phyloP scores from a whole-genome alignment of 2,113 vertebrate genomes.

The Phoxinus phoxinus region DNA sequence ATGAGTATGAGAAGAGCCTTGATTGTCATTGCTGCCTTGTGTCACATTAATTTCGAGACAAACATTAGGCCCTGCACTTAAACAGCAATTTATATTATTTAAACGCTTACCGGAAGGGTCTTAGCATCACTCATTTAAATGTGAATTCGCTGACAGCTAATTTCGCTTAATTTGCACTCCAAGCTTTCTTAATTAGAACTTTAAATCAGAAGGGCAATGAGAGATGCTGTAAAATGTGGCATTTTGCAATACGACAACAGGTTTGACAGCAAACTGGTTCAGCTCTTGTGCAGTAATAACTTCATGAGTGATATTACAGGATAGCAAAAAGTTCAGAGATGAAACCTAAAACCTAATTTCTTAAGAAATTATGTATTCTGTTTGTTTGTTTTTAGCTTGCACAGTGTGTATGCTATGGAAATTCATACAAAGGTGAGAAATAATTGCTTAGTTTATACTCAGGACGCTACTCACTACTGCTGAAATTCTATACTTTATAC shows the following conservation, averaged over 20 bases:
- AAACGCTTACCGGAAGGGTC: slow-evolving; percentile 92
- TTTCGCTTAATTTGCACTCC: slow-evolving; percentile 94
- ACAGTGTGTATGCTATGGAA: neutral
- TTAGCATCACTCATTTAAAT: slow-evolving; percentile 98
- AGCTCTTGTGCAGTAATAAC: slow-evolving; percentile 68
- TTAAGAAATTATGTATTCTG: too few relatives aligned
- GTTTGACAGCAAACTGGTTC: slow-evolving; percentile 66
- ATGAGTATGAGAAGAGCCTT: slow-evolving; percentile 95
- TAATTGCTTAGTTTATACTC: neutral
- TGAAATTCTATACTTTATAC: neutral
- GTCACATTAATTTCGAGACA: slow-evolving; percentile 98
- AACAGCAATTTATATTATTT: slow-evolving; percentile 99
- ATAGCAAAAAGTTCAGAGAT: neutral
- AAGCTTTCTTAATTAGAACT: slow-evolving; percentile 98
- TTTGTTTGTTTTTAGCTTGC: too few relatives aligned
- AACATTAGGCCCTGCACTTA: slow-evolving; percentile 99
- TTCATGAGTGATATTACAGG: slow-evolving; percentile 53
- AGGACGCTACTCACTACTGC: neutral
- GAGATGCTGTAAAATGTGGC: slow-evolving; percentile 73
- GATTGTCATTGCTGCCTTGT: slow-evolving; percentile 98
- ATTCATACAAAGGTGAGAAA: neutral
- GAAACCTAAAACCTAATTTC: neutral
- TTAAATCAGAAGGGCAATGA: slow-evolving; percentile 83
- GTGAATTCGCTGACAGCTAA: slow-evolving; percentile 98
- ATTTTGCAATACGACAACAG: slow-evolving; percentile 69